Percentiles rank a stretch among this genome's conserved stretches.
These are phyloP conservation scores for Deilephila porcellus DNA, from an alignment of 2,888 invertebrate genomes.

Conservation along the genomic window DNA sequence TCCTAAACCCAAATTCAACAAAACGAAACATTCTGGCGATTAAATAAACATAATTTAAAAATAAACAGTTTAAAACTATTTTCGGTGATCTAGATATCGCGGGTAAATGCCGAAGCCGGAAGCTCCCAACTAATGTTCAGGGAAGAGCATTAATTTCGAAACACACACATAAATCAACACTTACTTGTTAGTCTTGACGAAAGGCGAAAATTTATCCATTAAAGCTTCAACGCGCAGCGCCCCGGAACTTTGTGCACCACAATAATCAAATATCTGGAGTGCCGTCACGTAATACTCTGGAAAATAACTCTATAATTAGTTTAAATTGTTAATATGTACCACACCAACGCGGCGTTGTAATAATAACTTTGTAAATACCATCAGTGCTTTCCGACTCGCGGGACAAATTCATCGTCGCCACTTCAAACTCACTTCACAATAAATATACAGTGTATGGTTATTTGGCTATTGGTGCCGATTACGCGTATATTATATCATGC, in stretches of 20 bases:
- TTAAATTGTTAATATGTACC: constrained; percentile 52
- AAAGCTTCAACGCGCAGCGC: constrained; percentile 69
- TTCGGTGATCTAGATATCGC: background rate
- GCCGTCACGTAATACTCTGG: constrained; percentile 77
- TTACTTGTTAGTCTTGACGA: constrained; percentile 78
- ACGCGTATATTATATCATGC: constrained; percentile 40
- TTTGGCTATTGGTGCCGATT: constrained; percentile 27
- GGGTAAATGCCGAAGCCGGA: background rate
- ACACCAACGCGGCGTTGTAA: constrained; percentile 69
- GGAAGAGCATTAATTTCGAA: background rate
- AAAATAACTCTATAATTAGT: constrained; percentile 62
- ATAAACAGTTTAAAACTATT: constrained; percentile 17
- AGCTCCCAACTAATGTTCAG: background rate
- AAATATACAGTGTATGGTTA: constrained; percentile 28
- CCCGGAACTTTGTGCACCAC: constrained; percentile 67
- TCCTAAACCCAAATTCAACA: no score
- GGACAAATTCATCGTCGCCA: constrained; percentile 66
- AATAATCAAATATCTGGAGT: constrained; percentile 76
- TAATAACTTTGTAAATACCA: constrained; percentile 64
- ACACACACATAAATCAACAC: constrained; percentile 38
- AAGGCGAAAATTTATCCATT: constrained; percentile 78
- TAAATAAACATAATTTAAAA: constrained; percentile 9
- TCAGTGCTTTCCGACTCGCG: constrained; percentile 63
- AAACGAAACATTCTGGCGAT: background rate
- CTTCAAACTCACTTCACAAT: background rate